phyloP scores from a whole-genome alignment of 1,140 invertebrate genomes.

The Heliconius congener region DNA sequence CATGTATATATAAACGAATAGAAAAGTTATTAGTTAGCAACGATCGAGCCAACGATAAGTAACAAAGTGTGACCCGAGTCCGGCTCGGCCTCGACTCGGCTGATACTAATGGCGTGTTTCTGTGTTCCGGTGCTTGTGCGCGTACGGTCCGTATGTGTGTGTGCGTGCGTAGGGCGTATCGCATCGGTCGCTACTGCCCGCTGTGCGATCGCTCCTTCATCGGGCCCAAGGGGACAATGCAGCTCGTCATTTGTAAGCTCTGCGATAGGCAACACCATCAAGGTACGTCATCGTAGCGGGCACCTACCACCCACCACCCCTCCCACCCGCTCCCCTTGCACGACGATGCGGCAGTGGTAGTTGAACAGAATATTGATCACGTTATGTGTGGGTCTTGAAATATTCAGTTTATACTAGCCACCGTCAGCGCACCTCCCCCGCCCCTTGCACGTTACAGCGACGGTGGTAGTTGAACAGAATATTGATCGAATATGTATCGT shows the following conservation, averaged over 20 bases:
- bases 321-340: not conserved
- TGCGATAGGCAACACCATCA: constrained; percentile 81
- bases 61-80: constrained; percentile 47
- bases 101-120: constrained; percentile 78
- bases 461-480: not conserved
- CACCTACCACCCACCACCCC: not conserved
- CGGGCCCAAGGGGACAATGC: constrained; percentile 81
- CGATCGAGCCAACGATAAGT: constrained; percentile 51
- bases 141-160: constrained; percentile 71
- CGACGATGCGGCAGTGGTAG: not conserved
- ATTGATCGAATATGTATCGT: not conserved
- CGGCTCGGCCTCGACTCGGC: constrained; percentile 40
- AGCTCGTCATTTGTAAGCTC: constrained; percentile 81
- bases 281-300: constrained; percentile 70
- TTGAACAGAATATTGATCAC: not conserved
- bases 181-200: constrained; percentile 82
- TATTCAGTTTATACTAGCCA: not conserved
- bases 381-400: not conserved
- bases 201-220: constrained; percentile 81
- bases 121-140: constrained; percentile 78
- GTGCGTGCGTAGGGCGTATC: constrained; percentile 79
- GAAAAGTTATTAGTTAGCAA: not conserved
- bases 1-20: not conserved
- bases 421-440: not conserved
- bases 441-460: not conserved